phyloP scores from a whole-genome alignment of 2,888 invertebrate genomes.

The Agriotes lineatus region DNA sequence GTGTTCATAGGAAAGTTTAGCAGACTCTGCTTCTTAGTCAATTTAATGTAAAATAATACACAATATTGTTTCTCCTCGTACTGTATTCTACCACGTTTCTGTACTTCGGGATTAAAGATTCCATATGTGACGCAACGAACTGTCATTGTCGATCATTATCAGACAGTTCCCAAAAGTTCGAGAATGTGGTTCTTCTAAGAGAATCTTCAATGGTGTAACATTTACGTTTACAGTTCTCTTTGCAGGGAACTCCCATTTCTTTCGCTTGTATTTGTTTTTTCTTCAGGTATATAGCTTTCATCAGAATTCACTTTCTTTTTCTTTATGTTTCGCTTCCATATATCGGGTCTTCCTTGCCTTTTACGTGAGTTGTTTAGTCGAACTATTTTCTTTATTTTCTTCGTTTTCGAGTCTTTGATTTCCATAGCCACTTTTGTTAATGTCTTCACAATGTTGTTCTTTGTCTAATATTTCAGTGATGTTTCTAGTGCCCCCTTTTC shows the following conservation, averaged over 20 bases:
- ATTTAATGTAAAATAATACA: background rate
- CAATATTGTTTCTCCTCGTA: constrained; percentile 2
- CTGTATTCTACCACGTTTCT: constrained; percentile 8
- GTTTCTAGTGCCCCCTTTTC: background rate
- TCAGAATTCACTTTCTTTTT: background rate
- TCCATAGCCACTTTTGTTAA: background rate
- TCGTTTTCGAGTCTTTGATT: background rate
- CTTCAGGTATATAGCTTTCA: too few relatives aligned
- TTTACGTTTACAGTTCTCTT: constrained; percentile 2
- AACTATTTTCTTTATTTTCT: background rate
- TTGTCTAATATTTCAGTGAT: background rate
- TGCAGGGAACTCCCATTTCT: background rate
- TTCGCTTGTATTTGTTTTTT: background rate
- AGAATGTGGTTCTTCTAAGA: background rate
- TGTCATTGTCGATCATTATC: constrained; percentile 2
- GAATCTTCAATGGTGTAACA: background rate
- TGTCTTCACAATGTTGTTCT: background rate
- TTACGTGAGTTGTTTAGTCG: background rate
- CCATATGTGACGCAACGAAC: background rate
- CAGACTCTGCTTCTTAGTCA: constrained; percentile 10
- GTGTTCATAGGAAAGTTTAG: constrained; percentile 4
- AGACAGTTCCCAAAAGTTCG: background rate
- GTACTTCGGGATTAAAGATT: background rate
- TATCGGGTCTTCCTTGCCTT: background rate
- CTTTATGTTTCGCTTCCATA: constrained; percentile 2